Percentiles rank a stretch among this genome's conserved stretches.
These are phyloP conservation scores for Pachycephus smyrnensis DNA, from an alignment of 2,888 invertebrate genomes.

Conservation along the genomic window DNA sequence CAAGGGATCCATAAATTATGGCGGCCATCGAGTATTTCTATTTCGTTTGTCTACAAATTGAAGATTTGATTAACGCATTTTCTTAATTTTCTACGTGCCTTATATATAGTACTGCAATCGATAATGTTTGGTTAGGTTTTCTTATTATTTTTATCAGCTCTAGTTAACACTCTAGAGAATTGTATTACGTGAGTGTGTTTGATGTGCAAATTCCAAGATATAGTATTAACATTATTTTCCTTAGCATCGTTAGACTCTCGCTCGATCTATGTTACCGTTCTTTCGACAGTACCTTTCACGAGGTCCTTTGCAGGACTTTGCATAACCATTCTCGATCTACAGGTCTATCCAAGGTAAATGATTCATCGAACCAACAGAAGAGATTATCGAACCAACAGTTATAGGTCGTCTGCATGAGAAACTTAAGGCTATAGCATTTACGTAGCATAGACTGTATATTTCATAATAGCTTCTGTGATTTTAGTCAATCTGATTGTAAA, in stretches of 20 bases:
- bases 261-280: not conserved
- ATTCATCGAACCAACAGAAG: not conserved
- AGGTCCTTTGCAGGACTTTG: not conserved
- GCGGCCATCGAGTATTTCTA: too few species aligned
- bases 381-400: not conserved
- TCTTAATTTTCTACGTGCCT: not conserved
- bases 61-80: not conserved
- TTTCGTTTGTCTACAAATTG: too few species aligned
- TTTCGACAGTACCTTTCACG: not conserved
- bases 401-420: not conserved
- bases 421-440: not conserved
- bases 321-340: not conserved
- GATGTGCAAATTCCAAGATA: not conserved
- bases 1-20: not conserved
- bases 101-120: not conserved
- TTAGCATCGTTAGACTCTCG: not conserved
- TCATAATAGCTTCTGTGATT: not conserved
- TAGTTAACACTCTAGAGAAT: not conserved
- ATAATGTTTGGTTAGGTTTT: not conserved
- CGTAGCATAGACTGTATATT: not conserved
- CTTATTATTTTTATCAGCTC: not conserved
- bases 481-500: not conserved
- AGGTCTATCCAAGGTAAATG: not conserved
- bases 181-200: not conserved
- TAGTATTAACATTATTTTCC: not conserved